phyloP scores from a whole-genome alignment of 1,140 invertebrate genomes.

The Thaumetopoea pityocampa region DNA sequence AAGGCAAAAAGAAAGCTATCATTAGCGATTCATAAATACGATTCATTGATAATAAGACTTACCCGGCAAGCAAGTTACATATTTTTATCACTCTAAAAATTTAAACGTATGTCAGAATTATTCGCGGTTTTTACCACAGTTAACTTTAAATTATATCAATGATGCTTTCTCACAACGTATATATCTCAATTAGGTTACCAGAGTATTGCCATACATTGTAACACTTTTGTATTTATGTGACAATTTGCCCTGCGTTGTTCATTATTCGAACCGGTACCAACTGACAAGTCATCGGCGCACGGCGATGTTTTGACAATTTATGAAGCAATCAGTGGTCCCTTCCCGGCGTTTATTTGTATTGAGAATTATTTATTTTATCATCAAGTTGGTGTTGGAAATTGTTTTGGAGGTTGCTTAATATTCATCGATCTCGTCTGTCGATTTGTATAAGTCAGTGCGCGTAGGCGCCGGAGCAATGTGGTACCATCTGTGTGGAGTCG shows the following conservation, averaged over 20 bases:
- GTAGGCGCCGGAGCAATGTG: conserved; percentile 47
- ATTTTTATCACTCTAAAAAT: too few species aligned
- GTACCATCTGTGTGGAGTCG: conserved; percentile 24
- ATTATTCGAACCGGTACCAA: conserved; percentile 42
- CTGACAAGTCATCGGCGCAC: conserved; percentile 37
- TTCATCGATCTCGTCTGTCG: conserved; percentile 65
- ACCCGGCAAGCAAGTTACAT: too few species aligned
- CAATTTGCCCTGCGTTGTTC: conserved; percentile 50
- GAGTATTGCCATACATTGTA: too few species aligned
- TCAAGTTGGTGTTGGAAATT: conserved; percentile 46
- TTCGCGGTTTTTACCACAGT: too few species aligned
- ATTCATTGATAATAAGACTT: too few species aligned
- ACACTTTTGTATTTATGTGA: conserved; percentile 50
- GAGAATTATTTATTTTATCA: conserved; percentile 58
- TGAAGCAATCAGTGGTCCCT: conserved; percentile 61
- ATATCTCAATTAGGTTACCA: conserved; percentile 48
- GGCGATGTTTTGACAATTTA: conserved; percentile 60
- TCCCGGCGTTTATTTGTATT: conserved; percentile 47
- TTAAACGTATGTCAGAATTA: too few species aligned
- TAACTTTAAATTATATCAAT: too few species aligned
- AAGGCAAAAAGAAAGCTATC: too few species aligned
- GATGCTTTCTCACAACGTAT: conserved; percentile 14
- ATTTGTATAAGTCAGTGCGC: conserved; percentile 62
- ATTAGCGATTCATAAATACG: too few species aligned
- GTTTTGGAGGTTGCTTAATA: conserved; percentile 60